Evolutionary conservation across 2,797 vertebrate species (phyloP).

Genomic region (Arctocebus calabarensis): DNA sequence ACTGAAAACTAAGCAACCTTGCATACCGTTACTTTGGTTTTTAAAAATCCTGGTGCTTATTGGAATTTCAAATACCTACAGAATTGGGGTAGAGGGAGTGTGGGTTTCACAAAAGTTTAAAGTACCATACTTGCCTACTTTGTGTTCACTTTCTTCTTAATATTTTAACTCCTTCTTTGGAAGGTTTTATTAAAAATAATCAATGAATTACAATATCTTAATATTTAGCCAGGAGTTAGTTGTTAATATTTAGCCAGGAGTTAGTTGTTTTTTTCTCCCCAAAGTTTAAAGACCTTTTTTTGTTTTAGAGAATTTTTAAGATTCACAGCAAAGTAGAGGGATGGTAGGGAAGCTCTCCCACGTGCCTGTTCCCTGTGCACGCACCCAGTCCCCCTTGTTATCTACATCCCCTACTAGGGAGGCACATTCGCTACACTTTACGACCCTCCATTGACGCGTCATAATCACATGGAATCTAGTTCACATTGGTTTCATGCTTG

Average conservation of each 20-base stretch:
- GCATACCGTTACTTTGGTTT: neutral
- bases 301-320: neutral
- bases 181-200: neutral
- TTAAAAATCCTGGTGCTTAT: neutral
- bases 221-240: neutral
- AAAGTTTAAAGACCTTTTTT: neutral
- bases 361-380: neutral
- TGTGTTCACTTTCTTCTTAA: conserved; percentile 7
- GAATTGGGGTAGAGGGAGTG: neutral
- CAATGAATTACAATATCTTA: neutral
- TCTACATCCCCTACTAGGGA: neutral
- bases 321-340: neutral
- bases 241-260: neutral
- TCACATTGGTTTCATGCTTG: neutral
- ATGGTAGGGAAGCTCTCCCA: neutral
- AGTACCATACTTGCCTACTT: neutral
- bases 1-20: neutral
- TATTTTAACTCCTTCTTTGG: neutral
- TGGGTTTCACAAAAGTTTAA: neutral
- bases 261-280: neutral
- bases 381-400: too few relatives aligned
- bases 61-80: neutral
- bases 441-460: neutral
- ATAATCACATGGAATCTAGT: neutral
- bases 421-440: neutral